Evolutionary conservation across 2,888 invertebrate species (phyloP), one percentile per base, ranked within the genome.

Genomic region (Stenotaenia linearis): DNA sequence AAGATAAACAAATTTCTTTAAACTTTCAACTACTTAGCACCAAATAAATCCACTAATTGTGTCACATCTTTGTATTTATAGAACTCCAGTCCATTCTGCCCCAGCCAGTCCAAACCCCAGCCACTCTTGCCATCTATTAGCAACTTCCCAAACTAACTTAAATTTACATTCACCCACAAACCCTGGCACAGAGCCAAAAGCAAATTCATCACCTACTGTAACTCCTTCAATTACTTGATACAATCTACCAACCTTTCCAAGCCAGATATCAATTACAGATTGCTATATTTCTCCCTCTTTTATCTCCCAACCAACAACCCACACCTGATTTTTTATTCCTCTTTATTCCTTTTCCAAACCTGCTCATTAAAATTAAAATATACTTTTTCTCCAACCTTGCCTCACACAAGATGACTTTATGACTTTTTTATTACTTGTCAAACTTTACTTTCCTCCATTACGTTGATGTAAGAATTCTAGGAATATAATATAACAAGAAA

Each of bases 371-470:
- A 45, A 45, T 18, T 18, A 45, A 45, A 2, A 15, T 45, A n/a
- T 45, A 15, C n/a, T 45, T 45, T 45, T 45, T n/a, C 45, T 18
- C 6, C 18, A 45, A 45, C 45, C 45, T 45, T 45, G 45, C 45
- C 45, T 37, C 37, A 45, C 45, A 45, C 45, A 45, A 18, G 15
- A 6, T 6, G 45, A 45, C 45, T 37, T 45, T 76, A 76, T 37
- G 37, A 23, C 76, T 21, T 37, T 45, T 37, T 76, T 76, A 76
- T 23, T 18, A 45, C 45, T 45, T 37, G 37, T 61, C 61, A 61
- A 61, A 23, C 61, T 77, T 35, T 35, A 77, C 77, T 77, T 28
- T 32, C n/a, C n/a, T n/a, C n/a, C n/a, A n/a, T n/a, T n/a, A n/a
- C n/a, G n/a, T n/a, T n/a, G 30, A 23, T 76, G 28, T 76, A 76